phyloP scores from a whole-genome alignment of 2,113 vertebrate genomes.

The Antechinus flavipes region DNA sequence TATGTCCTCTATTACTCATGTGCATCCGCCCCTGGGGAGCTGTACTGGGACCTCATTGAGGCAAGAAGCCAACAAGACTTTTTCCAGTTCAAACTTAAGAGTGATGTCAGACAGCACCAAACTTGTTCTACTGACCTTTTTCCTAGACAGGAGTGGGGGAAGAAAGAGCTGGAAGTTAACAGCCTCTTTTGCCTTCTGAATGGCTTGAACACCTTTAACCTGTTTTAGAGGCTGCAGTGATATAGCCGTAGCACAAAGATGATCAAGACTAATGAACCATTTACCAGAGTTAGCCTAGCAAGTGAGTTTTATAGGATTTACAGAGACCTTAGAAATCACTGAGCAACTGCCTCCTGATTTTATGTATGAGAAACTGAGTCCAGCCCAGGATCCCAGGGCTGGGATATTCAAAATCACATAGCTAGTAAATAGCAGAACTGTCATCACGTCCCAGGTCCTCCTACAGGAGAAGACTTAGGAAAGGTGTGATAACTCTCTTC shows the following conservation, averaged over 20 bases:
- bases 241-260: neutral
- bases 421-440: neutral
- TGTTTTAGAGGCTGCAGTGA: neutral
- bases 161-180: neutral
- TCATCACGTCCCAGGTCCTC: neutral
- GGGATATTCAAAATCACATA: neutral
- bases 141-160: neutral
- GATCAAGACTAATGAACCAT: neutral
- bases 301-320: neutral
- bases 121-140: neutral
- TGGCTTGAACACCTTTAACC: neutral
- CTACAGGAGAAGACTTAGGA: neutral
- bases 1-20: neutral
- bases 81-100: neutral
- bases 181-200: neutral
- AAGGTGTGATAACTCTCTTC: neutral
- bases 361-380: neutral
- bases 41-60: rapidly evolving
- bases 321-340: neutral
- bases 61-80: neutral
- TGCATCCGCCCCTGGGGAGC: neutral
- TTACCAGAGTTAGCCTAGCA: neutral
- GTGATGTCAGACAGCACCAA: neutral
- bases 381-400: neutral
- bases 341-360: neutral